Evolutionary conservation across 2,113 vertebrate genomes (phyloP).

Genomic region (Brachirus orientalis): DNA sequence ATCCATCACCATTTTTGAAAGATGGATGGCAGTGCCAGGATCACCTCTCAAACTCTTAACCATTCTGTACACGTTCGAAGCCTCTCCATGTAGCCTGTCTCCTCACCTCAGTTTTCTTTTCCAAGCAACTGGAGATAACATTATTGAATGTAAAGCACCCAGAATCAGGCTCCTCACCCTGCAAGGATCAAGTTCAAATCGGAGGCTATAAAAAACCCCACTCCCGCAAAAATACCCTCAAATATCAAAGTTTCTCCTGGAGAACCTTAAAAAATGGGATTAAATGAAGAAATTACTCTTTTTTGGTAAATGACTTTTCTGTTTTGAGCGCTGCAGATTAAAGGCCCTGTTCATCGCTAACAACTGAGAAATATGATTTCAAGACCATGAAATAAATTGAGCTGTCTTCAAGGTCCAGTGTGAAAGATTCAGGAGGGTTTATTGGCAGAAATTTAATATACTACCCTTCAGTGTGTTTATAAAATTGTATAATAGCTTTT

Average conservation of each 20-base stretch:
- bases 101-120: slow-evolving; percentile 38
- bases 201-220: slow-evolving; percentile 16
- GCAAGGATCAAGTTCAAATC: slow-evolving; percentile 51
- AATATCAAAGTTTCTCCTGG: slow-evolving; percentile 11
- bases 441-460: no score
- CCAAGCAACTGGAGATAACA: slow-evolving; percentile 42
- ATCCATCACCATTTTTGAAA: slow-evolving; percentile 35
- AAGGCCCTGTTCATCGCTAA: no score
- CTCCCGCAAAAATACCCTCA: slow-evolving; percentile 13
- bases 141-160: slow-evolving; percentile 53
- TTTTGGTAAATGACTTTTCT: no score
- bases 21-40: slow-evolving; percentile 10
- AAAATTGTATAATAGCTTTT: no score
- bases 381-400: no score
- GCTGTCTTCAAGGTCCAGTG: no score
- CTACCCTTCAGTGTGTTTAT: no score
- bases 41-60: slow-evolving; percentile 32
- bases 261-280: neutral
- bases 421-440: no score
- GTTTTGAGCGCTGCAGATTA: no score
- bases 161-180: slow-evolving; percentile 21
- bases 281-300: no score
- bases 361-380: no score
- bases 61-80: slow-evolving; percentile 29
- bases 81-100: slow-evolving; percentile 29